Evolutionary conservation across 2,888 invertebrate genomes (phyloP).

Genomic region (Euclidia mi): DNA sequence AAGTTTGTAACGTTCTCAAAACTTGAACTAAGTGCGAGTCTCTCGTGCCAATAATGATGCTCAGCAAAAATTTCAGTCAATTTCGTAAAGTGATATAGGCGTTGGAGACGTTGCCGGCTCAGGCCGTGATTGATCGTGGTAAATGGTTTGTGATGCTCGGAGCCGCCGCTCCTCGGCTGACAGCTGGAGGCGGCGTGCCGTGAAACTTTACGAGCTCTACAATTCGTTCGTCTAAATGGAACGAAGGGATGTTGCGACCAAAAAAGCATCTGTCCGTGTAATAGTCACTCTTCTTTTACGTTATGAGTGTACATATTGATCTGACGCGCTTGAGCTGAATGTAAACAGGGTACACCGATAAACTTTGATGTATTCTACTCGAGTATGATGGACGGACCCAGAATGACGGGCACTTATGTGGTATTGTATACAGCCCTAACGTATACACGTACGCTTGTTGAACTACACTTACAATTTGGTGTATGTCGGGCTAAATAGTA

Average conservation of each 20-base stretch:
- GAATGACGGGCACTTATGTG: slow-evolving; percentile 36
- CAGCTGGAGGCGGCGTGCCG: slow-evolving; percentile 69
- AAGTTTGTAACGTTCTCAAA: slow-evolving; percentile 46
- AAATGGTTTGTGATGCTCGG: slow-evolving; percentile 77
- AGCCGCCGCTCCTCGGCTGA: slow-evolving; percentile 55
- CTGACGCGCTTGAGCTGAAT: slow-evolving; percentile 47
- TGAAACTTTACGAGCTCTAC: slow-evolving; percentile 74
- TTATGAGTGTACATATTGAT: slow-evolving; percentile 58
- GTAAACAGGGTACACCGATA: slow-evolving; percentile 52
- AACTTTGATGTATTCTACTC: slow-evolving; percentile 49
- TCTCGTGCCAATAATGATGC: slow-evolving; percentile 56
- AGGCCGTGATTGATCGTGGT: slow-evolving; percentile 79
- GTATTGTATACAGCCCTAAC: slow-evolving; percentile 26
- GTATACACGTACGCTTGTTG: background rate
- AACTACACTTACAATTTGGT: background rate
- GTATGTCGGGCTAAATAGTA: background rate
- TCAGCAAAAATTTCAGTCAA: slow-evolving; percentile 74
- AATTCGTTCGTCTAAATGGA: slow-evolving; percentile 56
- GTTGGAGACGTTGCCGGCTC: slow-evolving; percentile 65
- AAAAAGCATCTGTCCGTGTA: slow-evolving; percentile 56
- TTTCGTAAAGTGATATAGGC: slow-evolving; percentile 78
- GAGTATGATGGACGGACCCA: slow-evolving; percentile 43
- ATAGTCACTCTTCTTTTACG: slow-evolving; percentile 53
- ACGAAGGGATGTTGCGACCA: slow-evolving; percentile 51
- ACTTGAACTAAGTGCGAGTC: slow-evolving; percentile 44